phyloP scores from a whole-genome alignment of 2,888 invertebrate species.

The Gryllus longicercus region DNA sequence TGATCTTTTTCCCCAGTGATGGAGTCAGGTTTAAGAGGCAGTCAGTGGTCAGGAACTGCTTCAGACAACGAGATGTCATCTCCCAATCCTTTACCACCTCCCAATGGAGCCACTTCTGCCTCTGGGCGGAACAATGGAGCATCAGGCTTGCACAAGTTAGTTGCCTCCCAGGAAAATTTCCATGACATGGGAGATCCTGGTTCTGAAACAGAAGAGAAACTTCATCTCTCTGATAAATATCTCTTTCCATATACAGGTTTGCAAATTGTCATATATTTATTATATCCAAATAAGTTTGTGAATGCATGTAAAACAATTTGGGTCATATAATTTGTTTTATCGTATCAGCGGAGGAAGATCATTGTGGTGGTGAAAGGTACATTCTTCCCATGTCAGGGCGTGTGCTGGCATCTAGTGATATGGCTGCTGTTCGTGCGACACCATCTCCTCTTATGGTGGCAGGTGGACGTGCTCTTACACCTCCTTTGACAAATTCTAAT shows the following conservation, averaged over 20 bases:
- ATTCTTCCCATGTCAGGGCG: constrained; percentile 46
- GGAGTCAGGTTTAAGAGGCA: constrained; percentile 44
- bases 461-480: constrained; percentile 45
- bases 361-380: constrained; percentile 50
- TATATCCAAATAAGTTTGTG: background rate
- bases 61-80: constrained; percentile 62
- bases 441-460: constrained; percentile 47
- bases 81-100: constrained; percentile 31
- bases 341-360: constrained; percentile 68
- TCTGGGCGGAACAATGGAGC: constrained; percentile 20
- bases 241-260: constrained; percentile 76
- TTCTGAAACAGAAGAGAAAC: constrained; percentile 58
- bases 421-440: constrained; percentile 28
- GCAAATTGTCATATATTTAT: too few relatives aligned
- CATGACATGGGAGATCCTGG: constrained; percentile 47
- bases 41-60: constrained; percentile 75
- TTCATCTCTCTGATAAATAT: constrained; percentile 71
- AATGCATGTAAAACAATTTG: background rate
- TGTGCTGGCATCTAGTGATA: constrained; percentile 41
- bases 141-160: constrained; percentile 34
- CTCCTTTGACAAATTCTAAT: constrained; percentile 34
- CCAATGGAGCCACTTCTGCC: background rate
- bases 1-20: constrained; percentile 41
- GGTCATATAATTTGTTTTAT: background rate
- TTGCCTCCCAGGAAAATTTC: constrained; percentile 38